phyloP scores from a whole-genome alignment of 1,140 invertebrate species.

The Megalopta genalis region DNA sequence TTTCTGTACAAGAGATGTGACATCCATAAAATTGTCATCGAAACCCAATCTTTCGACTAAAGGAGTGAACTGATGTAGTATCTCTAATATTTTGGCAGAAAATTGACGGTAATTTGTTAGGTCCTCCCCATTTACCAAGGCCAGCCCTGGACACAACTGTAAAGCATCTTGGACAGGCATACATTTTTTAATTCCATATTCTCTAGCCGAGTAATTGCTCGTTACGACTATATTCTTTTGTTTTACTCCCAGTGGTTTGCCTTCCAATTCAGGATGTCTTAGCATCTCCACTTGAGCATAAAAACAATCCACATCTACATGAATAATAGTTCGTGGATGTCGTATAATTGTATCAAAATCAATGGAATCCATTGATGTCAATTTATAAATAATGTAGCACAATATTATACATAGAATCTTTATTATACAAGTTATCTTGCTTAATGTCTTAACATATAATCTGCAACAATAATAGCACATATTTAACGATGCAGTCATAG shows the following conservation, averaged over 20 bases:
- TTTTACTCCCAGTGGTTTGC: constrained; percentile 87
- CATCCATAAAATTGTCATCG: constrained; percentile 90
- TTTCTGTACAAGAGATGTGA: constrained; percentile 84
- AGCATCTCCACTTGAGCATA: constrained; percentile 92
- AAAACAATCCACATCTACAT: constrained; percentile 90
- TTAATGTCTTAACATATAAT: constrained; percentile 36
- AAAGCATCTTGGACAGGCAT: constrained; percentile 86
- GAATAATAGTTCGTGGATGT: constrained; percentile 85
- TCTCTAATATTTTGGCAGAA: constrained; percentile 85
- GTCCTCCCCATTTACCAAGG: constrained; percentile 88
- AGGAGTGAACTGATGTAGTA: constrained; percentile 85
- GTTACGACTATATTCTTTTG: constrained; percentile 91
- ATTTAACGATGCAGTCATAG: not conserved
- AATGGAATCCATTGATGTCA: constrained; percentile 71
- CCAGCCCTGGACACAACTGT: constrained; percentile 84
- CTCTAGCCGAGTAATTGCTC: constrained; percentile 88
- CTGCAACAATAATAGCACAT: constrained; percentile 23
- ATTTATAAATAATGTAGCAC: constrained; percentile 28
- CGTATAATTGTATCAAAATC: constrained; percentile 65
- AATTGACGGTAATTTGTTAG: constrained; percentile 86
- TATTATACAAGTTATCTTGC: constrained; percentile 11
- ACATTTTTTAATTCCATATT: constrained; percentile 86
- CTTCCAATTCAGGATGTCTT: constrained; percentile 83
- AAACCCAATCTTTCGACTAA: constrained; percentile 88
- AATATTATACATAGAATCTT: constrained; percentile 33